Evolutionary conservation across 2,888 invertebrate species (phyloP), one percentile per base, ranked within the genome.

Genomic region (Coleophora flavipennella): DNA sequence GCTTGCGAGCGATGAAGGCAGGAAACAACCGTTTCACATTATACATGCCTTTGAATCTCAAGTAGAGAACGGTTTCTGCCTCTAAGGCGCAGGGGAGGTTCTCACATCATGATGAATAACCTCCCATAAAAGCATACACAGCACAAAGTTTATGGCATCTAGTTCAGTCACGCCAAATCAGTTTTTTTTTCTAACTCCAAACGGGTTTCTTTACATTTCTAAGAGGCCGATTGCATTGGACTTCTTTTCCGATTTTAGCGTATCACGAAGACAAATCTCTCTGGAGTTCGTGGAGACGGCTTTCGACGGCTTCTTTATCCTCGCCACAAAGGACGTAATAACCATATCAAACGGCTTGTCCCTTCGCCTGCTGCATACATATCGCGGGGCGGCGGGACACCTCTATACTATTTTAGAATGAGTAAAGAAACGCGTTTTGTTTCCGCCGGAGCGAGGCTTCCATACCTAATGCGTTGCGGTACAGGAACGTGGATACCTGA

Each of bases 261-360:
- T 83, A 80, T 78, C 80, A 73, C 56, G 67, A 71, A 75, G 76
- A 81, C 75, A 77, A 77, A 81, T 80, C 79, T 79, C 66, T 50
- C 50, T 63, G 54, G 58, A 60, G 61, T 52, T 66, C 59, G 63
- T 62, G 64, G 61, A 53, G 63, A 43, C 53, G 59, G 60, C 63
- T 73, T 66, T 61, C 65, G 70, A 67, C 76, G 74, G 66, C 67
- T 66, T 60, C 60, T 78, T 75, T 77, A 76, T 78, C 66, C 66
- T 66, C 57, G 55, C 68, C 63, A 79, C 80, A 81, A 84, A 83
- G 77, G 71, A 77, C 69, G 77, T 84, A 79, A 84, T 83, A 83
- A 81, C 83, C 84, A 84, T 83, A 83, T 84, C 81, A 83, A 83
- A 80, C 75, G 67, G 73, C 72, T 73, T 77, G 76, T 81, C 79